These are phyloP conservation scores for Tiliacea citrago DNA, from an alignment of 2,888 invertebrate genomes.

Conservation along the genomic window DNA sequence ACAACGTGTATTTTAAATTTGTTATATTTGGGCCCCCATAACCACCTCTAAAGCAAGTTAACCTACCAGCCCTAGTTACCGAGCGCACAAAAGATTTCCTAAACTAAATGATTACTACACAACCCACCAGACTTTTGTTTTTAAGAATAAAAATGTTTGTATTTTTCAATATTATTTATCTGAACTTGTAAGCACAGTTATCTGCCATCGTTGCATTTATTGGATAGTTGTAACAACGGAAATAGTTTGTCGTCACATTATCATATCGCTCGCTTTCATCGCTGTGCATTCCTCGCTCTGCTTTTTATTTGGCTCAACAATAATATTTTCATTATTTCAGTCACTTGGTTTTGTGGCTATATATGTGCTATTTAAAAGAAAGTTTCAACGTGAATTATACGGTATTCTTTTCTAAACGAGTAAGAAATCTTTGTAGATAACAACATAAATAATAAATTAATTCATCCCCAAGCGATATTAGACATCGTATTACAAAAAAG, in stretches of 20 bases:
- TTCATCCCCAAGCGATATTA: slow-evolving; percentile 29
- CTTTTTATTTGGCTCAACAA: slow-evolving; percentile 12
- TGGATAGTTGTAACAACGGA: slow-evolving; percentile 14
- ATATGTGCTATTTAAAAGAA: neutral
- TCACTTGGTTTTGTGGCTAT: neutral
- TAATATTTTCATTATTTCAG: slow-evolving; percentile 18
- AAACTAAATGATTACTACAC: neutral
- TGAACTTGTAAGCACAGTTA: neutral
- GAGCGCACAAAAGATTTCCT: too few species aligned
- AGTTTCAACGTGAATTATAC: neutral
- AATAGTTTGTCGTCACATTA: slow-evolving; percentile 28
- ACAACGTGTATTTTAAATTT: too few species aligned
- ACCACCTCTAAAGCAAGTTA: too few species aligned
- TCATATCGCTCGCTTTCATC: slow-evolving; percentile 10
- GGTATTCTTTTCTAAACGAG: slow-evolving; percentile 1
- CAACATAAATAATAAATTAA: slow-evolving; percentile 37
- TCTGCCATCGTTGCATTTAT: slow-evolving; percentile 8
- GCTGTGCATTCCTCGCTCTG: neutral
- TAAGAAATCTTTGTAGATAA: slow-evolving; percentile 15
- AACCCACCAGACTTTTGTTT: neutral
- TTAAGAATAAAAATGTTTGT: neutral
- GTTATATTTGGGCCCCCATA: neutral
- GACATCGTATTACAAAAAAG: neutral
- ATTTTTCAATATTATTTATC: slow-evolving; percentile 10
- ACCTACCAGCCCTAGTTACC: too few species aligned